Evolutionary conservation across 2,113 vertebrate genomes (phyloP).

Genomic region (Pituophis catenifer): DNA sequence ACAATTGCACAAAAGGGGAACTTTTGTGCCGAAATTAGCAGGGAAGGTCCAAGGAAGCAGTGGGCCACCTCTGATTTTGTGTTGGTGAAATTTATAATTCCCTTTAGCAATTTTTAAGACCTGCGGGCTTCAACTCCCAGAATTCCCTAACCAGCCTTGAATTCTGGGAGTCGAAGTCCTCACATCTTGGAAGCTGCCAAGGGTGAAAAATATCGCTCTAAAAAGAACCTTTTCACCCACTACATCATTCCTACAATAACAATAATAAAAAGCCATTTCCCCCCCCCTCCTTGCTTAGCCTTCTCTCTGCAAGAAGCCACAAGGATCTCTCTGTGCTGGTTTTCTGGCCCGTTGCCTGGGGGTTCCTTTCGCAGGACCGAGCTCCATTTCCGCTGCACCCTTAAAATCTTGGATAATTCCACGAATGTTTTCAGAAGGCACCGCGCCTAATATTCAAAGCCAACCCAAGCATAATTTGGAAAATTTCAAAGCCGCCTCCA

Average conservation of each 20-base stretch:
- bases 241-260: background rate
- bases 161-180: too few relatives aligned
- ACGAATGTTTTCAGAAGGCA: rapidly evolving
- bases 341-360: background rate
- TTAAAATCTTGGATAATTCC: background rate
- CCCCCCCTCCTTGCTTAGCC: background rate
- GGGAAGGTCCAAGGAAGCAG: background rate
- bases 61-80: background rate
- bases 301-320: background rate
- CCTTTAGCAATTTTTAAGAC: background rate
- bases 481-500: background rate
- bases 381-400: background rate
- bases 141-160: background rate
- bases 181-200: too few relatives aligned
- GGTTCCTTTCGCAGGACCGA: background rate
- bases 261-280: background rate
- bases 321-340: background rate
- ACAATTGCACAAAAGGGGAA: background rate
- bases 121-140: background rate
- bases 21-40: background rate
- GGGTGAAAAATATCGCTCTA: background rate
- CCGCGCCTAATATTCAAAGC: background rate
- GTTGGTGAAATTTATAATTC: background rate
- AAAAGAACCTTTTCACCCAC: background rate
- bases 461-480: background rate